Evolutionary conservation across 2,888 invertebrate species (phyloP), one percentile per base, ranked within the genome.

Genomic region (Tortricodes alternella): DNA sequence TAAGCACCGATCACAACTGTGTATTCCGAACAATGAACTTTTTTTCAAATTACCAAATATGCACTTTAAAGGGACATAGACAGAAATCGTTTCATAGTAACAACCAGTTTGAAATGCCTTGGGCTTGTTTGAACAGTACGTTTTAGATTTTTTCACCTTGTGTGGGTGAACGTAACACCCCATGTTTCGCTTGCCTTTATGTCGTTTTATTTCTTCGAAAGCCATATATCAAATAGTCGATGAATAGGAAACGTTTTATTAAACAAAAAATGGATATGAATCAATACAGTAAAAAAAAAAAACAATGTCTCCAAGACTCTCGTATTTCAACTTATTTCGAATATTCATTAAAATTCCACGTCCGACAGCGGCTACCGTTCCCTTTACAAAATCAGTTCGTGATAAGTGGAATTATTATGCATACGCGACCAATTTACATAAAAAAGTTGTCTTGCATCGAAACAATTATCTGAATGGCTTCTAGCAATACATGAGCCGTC

Each of bases 181-280:
- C 76, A 73, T 76, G 80, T 83, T 78, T 78, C 79, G 82, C 78
- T 84, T 87, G 81, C 85, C 84, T 78, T 67, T 81, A 76, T 68
- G 69, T 73, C 78, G 80, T 85, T 87, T 81, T 89, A 87, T 89
- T 88, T 85, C 85, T 86, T 85, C 87, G 83, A 80, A 81, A 74
- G 73, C 81, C 66, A 85, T 89, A 86, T 80, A 88, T 88, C 87
- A 86, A n/a, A 75, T 68, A 74, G 70, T 61, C 77, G 83, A 83
- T 71, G 73, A 73, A 77, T 78, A 46, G 19, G 13, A 39, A 27
- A 18, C 8, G 76, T 76, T 78, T 74, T 74, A 6, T 58, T 41
- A 49, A 50, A 62, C 65, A 48, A 60, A 46, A 56, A 53, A 48
- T 50, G 46, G 29, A 72, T 60, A 34, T 58, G 60, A 58, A 68